Evolutionary conservation across 2,113 vertebrate genomes (phyloP).

Genomic region (Peromyscus californicus): DNA sequence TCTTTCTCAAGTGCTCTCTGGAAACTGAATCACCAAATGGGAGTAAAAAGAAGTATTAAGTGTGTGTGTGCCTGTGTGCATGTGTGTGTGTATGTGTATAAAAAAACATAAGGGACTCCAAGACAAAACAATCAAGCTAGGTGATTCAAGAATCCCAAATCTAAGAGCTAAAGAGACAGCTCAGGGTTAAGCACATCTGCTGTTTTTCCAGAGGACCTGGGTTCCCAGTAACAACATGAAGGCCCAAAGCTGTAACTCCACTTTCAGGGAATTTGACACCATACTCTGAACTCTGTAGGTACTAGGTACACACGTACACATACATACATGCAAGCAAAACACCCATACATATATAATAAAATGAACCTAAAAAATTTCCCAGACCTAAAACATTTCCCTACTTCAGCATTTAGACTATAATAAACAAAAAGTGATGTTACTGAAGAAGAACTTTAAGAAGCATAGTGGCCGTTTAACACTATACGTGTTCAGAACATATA

Average conservation of each 20-base stretch:
- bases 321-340: not conserved
- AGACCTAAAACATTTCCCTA: constrained; percentile 19
- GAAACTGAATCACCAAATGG: constrained; percentile 88
- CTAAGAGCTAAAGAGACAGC: not conserved
- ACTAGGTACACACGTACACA: not conserved
- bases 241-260: not conserved
- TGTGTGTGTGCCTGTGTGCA: not conserved
- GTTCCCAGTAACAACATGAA: not conserved
- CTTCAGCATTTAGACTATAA: constrained; percentile 33
- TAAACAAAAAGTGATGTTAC: constrained; percentile 16
- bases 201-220: not conserved
- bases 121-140: not conserved
- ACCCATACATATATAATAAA: not conserved
- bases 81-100: not conserved
- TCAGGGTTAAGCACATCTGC: not conserved
- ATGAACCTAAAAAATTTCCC: not conserved
- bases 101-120: not conserved
- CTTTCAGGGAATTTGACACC: not conserved
- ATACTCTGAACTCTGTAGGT: not conserved
- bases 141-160: constrained; percentile 18
- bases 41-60: not conserved
- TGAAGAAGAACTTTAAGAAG: constrained; percentile 40
- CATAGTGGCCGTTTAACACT: not conserved
- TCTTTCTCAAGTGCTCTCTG: constrained; percentile 90
- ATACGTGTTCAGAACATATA: not conserved